phyloP scores from a whole-genome alignment of 30 jellyfish, hydroid and myxozoan species.

The Nemopilema nomurai region DNA sequence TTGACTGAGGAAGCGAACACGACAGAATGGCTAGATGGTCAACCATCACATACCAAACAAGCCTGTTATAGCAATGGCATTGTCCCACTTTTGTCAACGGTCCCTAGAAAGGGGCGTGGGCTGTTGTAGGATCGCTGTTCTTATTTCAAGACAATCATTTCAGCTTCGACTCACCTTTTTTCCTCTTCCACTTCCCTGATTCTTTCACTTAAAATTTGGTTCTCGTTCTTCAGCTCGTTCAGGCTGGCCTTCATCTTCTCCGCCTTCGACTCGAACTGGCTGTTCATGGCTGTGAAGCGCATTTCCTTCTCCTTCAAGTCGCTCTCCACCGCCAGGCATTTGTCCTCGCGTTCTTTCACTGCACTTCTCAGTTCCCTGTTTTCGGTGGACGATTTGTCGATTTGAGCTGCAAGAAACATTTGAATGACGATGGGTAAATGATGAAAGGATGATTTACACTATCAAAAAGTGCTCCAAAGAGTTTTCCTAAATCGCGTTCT shows the following conservation, averaged over 20 bases:
- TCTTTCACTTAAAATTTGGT: not conserved
- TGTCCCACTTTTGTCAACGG: too few relatives aligned
- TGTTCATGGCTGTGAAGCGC: slow-evolving; percentile 38
- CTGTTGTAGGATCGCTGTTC: too few relatives aligned
- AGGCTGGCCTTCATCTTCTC: slow-evolving; percentile 38
- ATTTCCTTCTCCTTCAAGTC: slow-evolving; percentile 57
- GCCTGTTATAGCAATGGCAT: too few relatives aligned
- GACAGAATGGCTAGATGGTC: too few relatives aligned
- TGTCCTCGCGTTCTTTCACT: slow-evolving; percentile 36
- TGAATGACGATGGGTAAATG: not conserved
- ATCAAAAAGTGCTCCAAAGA: too few relatives aligned
- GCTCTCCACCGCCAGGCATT: slow-evolving; percentile 15
- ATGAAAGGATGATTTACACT: too few relatives aligned
- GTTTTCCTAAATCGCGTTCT: too few relatives aligned
- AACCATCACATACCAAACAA: too few relatives aligned
- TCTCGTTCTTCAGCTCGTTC: slow-evolving; percentile 29
- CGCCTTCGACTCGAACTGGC: slow-evolving; percentile 43
- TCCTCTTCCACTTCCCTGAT: slow-evolving; percentile 29
- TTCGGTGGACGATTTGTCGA: slow-evolving; percentile 50
- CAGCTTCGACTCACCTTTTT: slow-evolving; percentile 18
- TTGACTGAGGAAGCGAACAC: too few relatives aligned
- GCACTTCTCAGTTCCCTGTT: slow-evolving; percentile 31
- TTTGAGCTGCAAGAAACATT: slow-evolving; percentile 39
- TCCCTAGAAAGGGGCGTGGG: too few relatives aligned
- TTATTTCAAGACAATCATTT: not conserved